Evolutionary conservation across 2,113 vertebrate species (phyloP).

Genomic region (Proteles cristata): DNA sequence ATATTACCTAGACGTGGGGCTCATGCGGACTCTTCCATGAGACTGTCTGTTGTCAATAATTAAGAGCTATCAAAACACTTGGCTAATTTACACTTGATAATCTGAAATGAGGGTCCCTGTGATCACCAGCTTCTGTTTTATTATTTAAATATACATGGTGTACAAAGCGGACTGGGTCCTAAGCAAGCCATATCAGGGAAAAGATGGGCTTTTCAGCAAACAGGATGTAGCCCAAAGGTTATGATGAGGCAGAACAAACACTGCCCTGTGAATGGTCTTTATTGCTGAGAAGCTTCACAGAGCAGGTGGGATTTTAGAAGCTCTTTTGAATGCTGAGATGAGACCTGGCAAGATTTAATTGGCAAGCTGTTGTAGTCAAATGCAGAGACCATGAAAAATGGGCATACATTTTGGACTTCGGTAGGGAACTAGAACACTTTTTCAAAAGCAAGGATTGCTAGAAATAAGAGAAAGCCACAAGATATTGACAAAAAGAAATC

Average conservation of each 20-base stretch:
- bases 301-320: constrained; percentile 60
- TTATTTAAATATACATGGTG: constrained; percentile 53
- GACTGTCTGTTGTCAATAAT: constrained; percentile 72
- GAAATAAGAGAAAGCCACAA: neutral
- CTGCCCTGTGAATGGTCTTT: neutral
- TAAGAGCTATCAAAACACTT: constrained; percentile 75
- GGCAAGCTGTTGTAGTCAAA: constrained; percentile 54
- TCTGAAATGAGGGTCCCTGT: constrained; percentile 52
- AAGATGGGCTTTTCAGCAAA: constrained; percentile 7
- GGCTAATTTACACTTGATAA: constrained; percentile 75
- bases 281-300: constrained; percentile 13
- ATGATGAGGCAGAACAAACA: neutral
- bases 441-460: neutral
- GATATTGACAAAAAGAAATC: neutral
- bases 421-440: neutral
- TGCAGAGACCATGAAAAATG: neutral
- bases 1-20: constrained; percentile 44
- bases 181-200: neutral
- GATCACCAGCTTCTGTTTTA: constrained; percentile 67
- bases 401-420: neutral
- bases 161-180: neutral
- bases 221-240: neutral
- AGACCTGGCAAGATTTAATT: constrained; percentile 54
- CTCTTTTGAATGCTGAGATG: constrained; percentile 48
- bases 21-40: constrained; percentile 38